A percentile compares a stretch with the other conserved stretches of the same genome.
phyloP scores from a whole-genome alignment of 1,140 invertebrate genomes.

The Neodiprion virginianus region DNA sequence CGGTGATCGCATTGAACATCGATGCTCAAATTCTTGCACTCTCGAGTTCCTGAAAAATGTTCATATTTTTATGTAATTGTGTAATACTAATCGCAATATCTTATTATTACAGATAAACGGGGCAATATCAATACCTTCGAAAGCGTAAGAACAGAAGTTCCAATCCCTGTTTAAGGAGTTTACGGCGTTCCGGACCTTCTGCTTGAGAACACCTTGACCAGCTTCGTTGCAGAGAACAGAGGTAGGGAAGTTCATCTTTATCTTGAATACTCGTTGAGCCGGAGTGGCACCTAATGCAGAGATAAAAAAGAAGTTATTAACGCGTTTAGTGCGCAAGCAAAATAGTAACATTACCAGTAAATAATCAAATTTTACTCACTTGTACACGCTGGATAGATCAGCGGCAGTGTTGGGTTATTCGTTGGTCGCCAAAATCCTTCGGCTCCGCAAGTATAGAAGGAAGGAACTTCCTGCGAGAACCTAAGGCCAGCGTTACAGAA shows the following conservation, averaged over 20 bases:
- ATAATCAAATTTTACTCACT: slow-evolving; percentile 63
- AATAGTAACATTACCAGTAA: neutral
- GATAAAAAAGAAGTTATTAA: slow-evolving; percentile 33
- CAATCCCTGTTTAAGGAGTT: slow-evolving; percentile 90
- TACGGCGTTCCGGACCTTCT: slow-evolving; percentile 86
- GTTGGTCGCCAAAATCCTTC: slow-evolving; percentile 97
- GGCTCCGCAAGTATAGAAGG: slow-evolving; percentile 95
- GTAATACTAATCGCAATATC: slow-evolving; percentile 45
- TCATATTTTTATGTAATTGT: slow-evolving; percentile 13
- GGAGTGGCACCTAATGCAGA: slow-evolving; percentile 71
- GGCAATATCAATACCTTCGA: slow-evolving; percentile 68
- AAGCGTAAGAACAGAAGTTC: slow-evolving; percentile 91
- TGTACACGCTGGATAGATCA: slow-evolving; percentile 91
- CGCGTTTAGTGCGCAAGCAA: neutral
- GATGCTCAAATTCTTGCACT: slow-evolving; percentile 88
- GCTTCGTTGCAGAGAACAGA: slow-evolving; percentile 93
- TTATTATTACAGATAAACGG: slow-evolving; percentile 10
- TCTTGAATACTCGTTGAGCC: slow-evolving; percentile 90
- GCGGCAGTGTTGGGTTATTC: slow-evolving; percentile 74
- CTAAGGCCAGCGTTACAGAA: slow-evolving; percentile 83
- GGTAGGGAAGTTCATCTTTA: slow-evolving; percentile 92
- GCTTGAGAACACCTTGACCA: slow-evolving; percentile 87
- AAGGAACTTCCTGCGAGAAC: slow-evolving; percentile 90
- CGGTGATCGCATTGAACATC: slow-evolving; percentile 89
- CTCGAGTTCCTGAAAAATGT: slow-evolving; percentile 62